Evolutionary conservation across 1,140 invertebrate species (phyloP), one percentile per base, ranked within the genome.

Genomic region (Chelonus insularis): DNA sequence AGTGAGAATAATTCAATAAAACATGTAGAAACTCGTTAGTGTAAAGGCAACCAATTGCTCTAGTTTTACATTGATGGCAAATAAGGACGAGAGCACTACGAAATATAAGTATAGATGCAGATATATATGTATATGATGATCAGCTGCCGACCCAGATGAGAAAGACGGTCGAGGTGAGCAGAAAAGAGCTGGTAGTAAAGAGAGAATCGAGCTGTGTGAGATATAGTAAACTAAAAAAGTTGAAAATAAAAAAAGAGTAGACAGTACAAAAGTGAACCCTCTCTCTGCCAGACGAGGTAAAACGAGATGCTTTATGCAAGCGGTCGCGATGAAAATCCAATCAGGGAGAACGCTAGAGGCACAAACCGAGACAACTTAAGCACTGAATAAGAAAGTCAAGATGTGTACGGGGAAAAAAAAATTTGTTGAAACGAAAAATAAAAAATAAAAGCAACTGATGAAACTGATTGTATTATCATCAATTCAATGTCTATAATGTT

Each of bases 311-410:
- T 70, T 69, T 68, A 73, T 73, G 71, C 71, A 73, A 68, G 64
- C 69, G 60, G 63, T 63, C 59, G 60, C 65, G 68, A 73, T 70
- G 69, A 73, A 73, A 73, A 71, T 71, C 68, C 71, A 71, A 73
- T 73, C 68, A 71, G 69, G 72, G 64, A 68, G 67, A 71, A 70
- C 63, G 67, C 62, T 7, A 36, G 16, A 52, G 59, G 60, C 52
- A 63, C 63, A 68, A 73, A 69, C 64, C 68, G 54, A 65, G 70
- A 70, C 69, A 66, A 68, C 68, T 65, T 69, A 69, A 69, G 58
- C 21, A 50, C 56, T 50, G 65, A 68, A 65, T 60, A 58, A 60
- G 63, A 67, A 66, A 66, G 25, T 29, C 68, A 51, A 59, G 63
- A 63, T 51, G 59, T 51, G 59, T 41, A 59, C 51, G 25, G 65